Evolutionary conservation across 2,888 invertebrate genomes (phyloP).

Genomic region (Idaea dimidiata): DNA sequence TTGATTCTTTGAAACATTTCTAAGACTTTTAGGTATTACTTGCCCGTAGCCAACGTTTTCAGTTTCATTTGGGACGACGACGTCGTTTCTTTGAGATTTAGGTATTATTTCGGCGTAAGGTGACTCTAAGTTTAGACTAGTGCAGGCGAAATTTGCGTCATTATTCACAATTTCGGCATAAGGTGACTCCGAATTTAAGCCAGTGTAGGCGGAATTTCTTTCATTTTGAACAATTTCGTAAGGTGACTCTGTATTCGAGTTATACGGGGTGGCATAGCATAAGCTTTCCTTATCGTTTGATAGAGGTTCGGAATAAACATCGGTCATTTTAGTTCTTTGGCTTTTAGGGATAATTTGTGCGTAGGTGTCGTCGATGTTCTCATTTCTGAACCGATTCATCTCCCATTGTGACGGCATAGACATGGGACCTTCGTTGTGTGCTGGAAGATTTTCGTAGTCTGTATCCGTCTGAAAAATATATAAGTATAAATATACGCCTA

Average conservation of each 20-base stretch:
- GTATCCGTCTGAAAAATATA: neutral
- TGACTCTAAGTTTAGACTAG: too few species aligned
- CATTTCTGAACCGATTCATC: neutral
- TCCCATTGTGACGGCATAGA: constrained; percentile 2
- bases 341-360: neutral
- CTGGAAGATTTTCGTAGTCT: constrained; percentile 1
- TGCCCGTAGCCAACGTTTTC: neutral
- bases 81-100: neutral
- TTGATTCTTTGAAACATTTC: neutral
- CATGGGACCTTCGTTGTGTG: neutral
- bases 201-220: too few species aligned
- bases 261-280: neutral
- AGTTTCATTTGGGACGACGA: neutral
- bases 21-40: neutral
- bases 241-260: neutral
- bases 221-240: neutral
- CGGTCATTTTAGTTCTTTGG: neutral
- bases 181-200: too few species aligned
- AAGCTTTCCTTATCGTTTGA: neutral
- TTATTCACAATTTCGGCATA: too few species aligned
- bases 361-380: neutral
- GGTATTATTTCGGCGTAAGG: too few species aligned
- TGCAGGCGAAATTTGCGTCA: too few species aligned
- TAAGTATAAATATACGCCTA: too few species aligned
- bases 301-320: neutral